A percentile compares a stretch with the other conserved stretches of the same genome.
Conservation (phyloP, 2,888 invertebrate species). For the Coleophora flavipennella region DNA sequence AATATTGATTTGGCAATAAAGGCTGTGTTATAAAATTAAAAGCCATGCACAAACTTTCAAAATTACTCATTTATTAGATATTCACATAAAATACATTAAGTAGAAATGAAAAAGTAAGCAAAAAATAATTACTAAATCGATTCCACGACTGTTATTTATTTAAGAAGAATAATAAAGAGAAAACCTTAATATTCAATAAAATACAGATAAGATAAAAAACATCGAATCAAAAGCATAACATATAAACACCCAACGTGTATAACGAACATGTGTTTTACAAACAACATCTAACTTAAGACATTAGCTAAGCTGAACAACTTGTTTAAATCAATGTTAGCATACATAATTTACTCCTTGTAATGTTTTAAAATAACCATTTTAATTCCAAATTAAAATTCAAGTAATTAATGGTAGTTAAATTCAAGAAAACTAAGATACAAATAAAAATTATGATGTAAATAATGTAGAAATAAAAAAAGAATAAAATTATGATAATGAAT, state of each 20-base stretch:
- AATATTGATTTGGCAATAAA: slow-evolving; percentile 2
- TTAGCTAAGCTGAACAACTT: slow-evolving; percentile 22
- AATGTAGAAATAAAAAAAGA: slow-evolving; percentile 26
- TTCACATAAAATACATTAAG: no score
- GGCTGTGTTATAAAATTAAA: slow-evolving; percentile 26
- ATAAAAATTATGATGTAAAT: slow-evolving; percentile 15
- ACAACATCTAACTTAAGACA: slow-evolving; percentile 27
- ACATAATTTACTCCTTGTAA: slow-evolving; percentile 69
- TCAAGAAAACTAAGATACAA: neutral
- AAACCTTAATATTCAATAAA: neutral
- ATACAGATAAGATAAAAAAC: slow-evolving; percentile 3
- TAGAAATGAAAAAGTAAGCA: slow-evolving; percentile 25
- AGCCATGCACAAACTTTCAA: slow-evolving; percentile 59
- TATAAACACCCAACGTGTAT: slow-evolving; percentile 7
- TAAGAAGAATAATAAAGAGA: neutral
- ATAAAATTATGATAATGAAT: slow-evolving; percentile 37
- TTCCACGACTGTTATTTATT: slow-evolving; percentile 41
- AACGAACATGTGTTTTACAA: slow-evolving; percentile 5
- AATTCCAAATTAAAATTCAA: slow-evolving; percentile 25
- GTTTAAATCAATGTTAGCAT: slow-evolving; percentile 22
- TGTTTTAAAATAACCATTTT: slow-evolving; percentile 61
- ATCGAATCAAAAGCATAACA: slow-evolving; percentile 23
- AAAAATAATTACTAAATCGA: slow-evolving; percentile 53
- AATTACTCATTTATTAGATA: no score
- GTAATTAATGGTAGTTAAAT: slow-evolving; percentile 18